Base-by-base conservation (phyloP, 1,140 invertebrate species). In the Scaptomyza hsui region DNA sequence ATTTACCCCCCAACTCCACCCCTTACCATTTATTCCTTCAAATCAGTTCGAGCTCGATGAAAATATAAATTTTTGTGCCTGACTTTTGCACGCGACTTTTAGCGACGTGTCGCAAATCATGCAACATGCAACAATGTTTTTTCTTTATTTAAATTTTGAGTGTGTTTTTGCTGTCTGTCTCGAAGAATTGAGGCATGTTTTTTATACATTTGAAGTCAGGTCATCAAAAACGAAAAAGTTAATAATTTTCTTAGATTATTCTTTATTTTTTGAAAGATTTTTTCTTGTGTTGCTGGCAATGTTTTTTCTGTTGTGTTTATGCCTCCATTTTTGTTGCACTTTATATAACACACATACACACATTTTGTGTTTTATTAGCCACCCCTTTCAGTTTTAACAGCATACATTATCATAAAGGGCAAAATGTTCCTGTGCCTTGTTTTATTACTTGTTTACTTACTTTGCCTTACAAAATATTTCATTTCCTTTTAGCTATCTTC, bases 91-190 rank as follows among this genome's bases (percentile, higher is more conserved):
- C 59, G 57, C 65, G 57, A 69, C 29, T 72, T 48, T 37, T 55
- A 18, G 29, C 57, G 77, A 60, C 7, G 77, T 72, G 56, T 65
- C 61, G 56, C 68, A 47, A 59, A 51, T 76, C 78, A 75, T 79
- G 64, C 70, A 74, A 74, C 64, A 49, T 64, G 52, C 55, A 65
- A 82, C 74, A 68, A 29, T 78, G 74, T 51, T 62, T 73, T 73
- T 60, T 52, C 60, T 47, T 77, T 37, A 72, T 35, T 32, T 13
- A 12, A 13, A 15, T 21, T 42, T 72, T 52, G 12, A 19, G 35
- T 24, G 51, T 53, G 35, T 19, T 24, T 24, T n/a, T 37, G 12
- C n/a, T 37, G 10, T n/a, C 12, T 37, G 12, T 37, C 32, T 13
- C 35, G 24, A 21, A 15, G 52, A 56, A 42, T 56, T 64, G 61